Evolutionary conservation across 2,888 invertebrate genomes (phyloP).

Genomic region (Drosophila colorata): DNA sequence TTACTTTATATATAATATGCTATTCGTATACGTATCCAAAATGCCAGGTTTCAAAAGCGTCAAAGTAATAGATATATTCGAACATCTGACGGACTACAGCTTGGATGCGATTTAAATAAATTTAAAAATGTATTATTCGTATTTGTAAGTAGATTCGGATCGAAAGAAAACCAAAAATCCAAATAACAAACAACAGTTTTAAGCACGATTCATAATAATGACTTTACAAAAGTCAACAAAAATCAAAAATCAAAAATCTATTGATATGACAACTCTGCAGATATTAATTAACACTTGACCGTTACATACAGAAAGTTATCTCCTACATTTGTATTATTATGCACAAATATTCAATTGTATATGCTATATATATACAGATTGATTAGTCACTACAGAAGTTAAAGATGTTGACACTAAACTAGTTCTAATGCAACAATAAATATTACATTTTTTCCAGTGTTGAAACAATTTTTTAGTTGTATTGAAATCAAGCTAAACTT

Average conservation of each 20-base stretch:
- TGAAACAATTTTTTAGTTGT: constrained; percentile 1
- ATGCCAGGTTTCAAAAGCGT: constrained; percentile 39
- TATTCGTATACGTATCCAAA: constrained; percentile 20
- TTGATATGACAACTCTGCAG: not conserved
- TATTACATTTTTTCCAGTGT: not conserved
- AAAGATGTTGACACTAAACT: constrained; percentile 1
- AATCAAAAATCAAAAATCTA: constrained; percentile 17
- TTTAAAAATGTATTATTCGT: constrained; percentile 10
- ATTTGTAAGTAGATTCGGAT: not conserved
- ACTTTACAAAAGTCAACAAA: constrained; percentile 42
- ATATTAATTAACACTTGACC: not conserved
- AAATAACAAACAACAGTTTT: constrained; percentile 1
- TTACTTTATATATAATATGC: constrained; percentile 13
- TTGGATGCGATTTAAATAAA: not conserved
- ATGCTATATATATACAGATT: not conserved
- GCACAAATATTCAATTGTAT: not conserved
- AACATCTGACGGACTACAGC: constrained; percentile 4
- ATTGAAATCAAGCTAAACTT: not conserved
- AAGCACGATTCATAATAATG: constrained; percentile 7
- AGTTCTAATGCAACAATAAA: not conserved
- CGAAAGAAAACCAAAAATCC: constrained; percentile 11
- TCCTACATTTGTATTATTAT: constrained; percentile 6
- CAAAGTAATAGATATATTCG: constrained; percentile 3
- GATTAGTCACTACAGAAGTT: not conserved
- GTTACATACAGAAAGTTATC: not conserved